A percentile compares a stretch with the other conserved stretches of the same genome.
Conservation (phyloP, 2,113 vertebrate genomes). For the Megaceryle torquata region DNA sequence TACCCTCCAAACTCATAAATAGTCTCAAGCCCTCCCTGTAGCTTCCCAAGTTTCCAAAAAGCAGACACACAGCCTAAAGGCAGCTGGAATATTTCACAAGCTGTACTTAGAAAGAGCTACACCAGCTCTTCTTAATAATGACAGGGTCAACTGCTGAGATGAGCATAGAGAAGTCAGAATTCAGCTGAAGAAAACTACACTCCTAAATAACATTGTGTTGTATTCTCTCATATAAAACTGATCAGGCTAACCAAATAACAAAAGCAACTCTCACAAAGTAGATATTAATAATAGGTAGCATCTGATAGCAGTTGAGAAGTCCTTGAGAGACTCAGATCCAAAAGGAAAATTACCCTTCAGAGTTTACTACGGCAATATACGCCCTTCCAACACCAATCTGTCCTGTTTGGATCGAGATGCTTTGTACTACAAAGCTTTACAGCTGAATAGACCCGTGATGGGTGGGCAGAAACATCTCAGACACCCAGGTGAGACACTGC, state of each 20-base stretch:
- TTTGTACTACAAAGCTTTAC: neutral
- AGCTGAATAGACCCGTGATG: neutral
- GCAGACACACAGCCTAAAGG: neutral
- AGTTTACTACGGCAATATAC: accelerated
- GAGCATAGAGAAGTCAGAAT: neutral
- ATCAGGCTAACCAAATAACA: neutral
- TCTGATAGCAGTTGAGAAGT: neutral
- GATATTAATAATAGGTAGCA: neutral
- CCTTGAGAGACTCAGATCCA: neutral
- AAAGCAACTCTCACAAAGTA: neutral
- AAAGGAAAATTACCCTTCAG: neutral
- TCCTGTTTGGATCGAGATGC: neutral
- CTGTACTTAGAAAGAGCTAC: neutral
- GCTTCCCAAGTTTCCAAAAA: neutral
- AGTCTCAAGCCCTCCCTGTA: neutral
- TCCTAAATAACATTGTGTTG: neutral
- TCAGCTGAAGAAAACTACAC: neutral
- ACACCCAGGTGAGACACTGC: slow-evolving; percentile 34
- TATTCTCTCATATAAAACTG: neutral
- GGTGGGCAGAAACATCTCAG: slow-evolving; percentile 7
- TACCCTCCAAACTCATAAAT: neutral
- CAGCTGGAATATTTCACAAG: neutral
- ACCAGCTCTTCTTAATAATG: slow-evolving; percentile 37
- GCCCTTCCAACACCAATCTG: neutral
- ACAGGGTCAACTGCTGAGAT: slow-evolving; percentile 42